Base-by-base conservation (phyloP, 2,888 invertebrate genomes). In the Bembecia ichneumoniformis region DNA sequence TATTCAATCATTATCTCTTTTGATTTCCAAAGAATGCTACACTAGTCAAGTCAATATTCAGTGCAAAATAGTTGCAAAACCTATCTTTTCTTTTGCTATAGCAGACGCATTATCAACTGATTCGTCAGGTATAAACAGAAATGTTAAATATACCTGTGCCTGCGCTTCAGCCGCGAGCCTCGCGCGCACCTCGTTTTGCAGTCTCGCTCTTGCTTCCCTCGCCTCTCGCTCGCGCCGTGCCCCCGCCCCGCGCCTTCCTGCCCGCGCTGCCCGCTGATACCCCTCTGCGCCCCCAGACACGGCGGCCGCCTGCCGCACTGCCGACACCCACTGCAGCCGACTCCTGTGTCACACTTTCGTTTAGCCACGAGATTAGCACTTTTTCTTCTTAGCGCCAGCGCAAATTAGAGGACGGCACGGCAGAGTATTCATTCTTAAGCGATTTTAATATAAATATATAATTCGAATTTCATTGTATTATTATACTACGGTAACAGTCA, bases 291-390 rank as follows among this genome's bases (percentile, higher is more conserved):
- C 91, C 0, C 90, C 91, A 0, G 93, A 91, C 61, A 93, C 90
- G 16, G 91, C 90, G 10, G 93, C 90, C 3, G 94, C 94, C 54
- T 91, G 88, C 50, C 93, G 91, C 4, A 94, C 67, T 0, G 93
- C 91, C n/a, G 93, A 91, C 54, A 93, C 82, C 94, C 94, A 94
- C 75, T 94, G 94, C 34, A 93, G 81, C 47, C 93, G 89, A 59
- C 91, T 92, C 84, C 90, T 89, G 58, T 5, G 40, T 28, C 28
- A 28, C 28, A 28, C 28, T 9, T 9, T 28, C 9, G 9, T 28
- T 28, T 28, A 28, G 9, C 28, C 9, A 28, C 1, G 9, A 9
- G 7, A 9, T n/a, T 5, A 46, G 45, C 7, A 16, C 35, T 13
- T 48, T 17, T 14, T 46, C n/a, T 1, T 14, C 34, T 47, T 9